Conservation (phyloP, 2,113 vertebrate genomes). For the Nerophis ophidion region DNA sequence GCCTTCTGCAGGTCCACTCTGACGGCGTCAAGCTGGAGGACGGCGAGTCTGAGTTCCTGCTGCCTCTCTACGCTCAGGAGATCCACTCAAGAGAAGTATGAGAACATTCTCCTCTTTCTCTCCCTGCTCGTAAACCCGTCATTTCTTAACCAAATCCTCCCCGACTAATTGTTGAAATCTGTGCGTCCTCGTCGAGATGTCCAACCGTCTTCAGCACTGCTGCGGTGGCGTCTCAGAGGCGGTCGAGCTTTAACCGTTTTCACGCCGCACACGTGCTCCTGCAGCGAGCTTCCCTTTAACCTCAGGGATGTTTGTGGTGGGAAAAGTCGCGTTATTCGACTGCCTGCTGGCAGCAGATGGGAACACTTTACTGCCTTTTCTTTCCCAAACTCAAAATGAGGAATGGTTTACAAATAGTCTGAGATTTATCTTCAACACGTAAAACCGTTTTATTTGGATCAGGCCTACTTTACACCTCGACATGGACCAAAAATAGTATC, state of each 20-base stretch:
- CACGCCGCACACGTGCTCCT: conserved; percentile 31
- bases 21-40: conserved; percentile 89
- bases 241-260: conserved; percentile 30
- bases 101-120: conserved; percentile 12
- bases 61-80: conserved; percentile 89
- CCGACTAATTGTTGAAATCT: conserved; percentile 8
- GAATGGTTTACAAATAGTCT: too few relatives aligned
- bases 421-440: too few relatives aligned
- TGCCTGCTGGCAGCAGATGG: conserved; percentile 62
- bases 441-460: too few relatives aligned
- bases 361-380: conserved; percentile 63
- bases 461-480: too few relatives aligned
- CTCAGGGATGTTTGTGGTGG: conserved; percentile 60
- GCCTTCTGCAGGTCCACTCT: conserved; percentile 78
- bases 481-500: too few relatives aligned
- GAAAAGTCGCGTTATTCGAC: conserved; percentile 46
- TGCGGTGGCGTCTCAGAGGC: background rate
- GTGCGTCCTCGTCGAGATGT: conserved; percentile 10
- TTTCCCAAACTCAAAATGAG: conserved; percentile 28
- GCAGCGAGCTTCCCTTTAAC: conserved; percentile 53
- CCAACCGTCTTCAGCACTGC: too few relatives aligned
- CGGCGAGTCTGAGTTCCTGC: conserved; percentile 94
- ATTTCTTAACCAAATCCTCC: conserved; percentile 20
- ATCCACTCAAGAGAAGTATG: conserved; percentile 90
- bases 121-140: conserved; percentile 7